Conservation (phyloP, 2,113 vertebrate genomes). For the Dipodomys spectabilis region DNA sequence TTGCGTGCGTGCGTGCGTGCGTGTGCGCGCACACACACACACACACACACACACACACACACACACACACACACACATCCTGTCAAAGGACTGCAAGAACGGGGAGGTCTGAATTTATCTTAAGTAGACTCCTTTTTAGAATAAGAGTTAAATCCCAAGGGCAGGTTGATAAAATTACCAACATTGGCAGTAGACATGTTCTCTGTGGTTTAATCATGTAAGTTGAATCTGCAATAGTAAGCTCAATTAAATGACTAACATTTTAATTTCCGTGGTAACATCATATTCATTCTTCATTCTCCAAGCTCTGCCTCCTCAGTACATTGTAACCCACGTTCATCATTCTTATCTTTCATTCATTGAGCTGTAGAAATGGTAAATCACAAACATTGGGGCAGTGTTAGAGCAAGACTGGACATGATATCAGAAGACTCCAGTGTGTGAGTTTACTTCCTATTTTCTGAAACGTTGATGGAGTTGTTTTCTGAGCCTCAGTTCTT, state of each 20-base stretch:
- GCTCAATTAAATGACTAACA: conserved; percentile 59
- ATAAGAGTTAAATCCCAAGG: neutral
- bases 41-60: too few relatives aligned
- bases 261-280: conserved; percentile 58
- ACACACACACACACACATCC: neutral
- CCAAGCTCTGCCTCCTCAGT: neutral
- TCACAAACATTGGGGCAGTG: neutral
- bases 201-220: conserved; percentile 61
- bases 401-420: neutral
- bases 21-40: too few relatives aligned
- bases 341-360: conserved; percentile 34
- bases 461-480: neutral
- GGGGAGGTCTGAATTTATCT: conserved; percentile 32
- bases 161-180: conserved; percentile 41
- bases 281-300: conserved; percentile 40
- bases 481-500: neutral
- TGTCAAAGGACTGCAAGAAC: neutral
- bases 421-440: neutral
- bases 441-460: neutral
- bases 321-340: neutral
- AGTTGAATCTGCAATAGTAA: conserved; percentile 60
- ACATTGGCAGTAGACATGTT: neutral
- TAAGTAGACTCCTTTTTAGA: conserved; percentile 24
- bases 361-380: neutral
- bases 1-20: too few relatives aligned